Evolutionary conservation across 2,888 invertebrate genomes (phyloP), one percentile per base, ranked within the genome.

Genomic region (Ophion costatus): DNA sequence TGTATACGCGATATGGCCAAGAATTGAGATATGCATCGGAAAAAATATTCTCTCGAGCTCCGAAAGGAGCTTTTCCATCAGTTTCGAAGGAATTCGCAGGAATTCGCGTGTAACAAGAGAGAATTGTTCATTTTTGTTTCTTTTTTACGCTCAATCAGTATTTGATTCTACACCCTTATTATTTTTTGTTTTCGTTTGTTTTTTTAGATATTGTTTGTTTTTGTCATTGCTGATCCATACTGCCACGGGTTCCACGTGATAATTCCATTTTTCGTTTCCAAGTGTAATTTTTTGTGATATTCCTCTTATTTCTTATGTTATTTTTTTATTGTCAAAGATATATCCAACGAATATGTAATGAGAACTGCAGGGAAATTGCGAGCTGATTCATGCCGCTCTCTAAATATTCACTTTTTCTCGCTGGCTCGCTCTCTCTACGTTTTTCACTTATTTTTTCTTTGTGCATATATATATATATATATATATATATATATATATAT

Each of bases 21-120:
- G 29, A 42, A 57, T 79, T 24, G 70, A 85, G 84, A 85, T 85
- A 85, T 80, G 84, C 80, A 82, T 82, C 51, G 73, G 67, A 79
- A 80, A 73, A 77, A 66, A 73, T 42, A 61, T 59, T 67, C 71
- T 73, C 79, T 56, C 59, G 33, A 51, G n/a, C 7, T 76, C 38
- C 17, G 69, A 57, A 45, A 63, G 10, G 33, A 69, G 57, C 42
- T 33, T 38, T 59, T 66, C 29, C 11, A 42, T 80, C 5, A 42
- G 29, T 67, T 66, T 45, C 66, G 20, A n/a, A 29, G 59, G 59
- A 71, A 74, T 70, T 71, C 66, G 20, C 24, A 29, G 59, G 59
- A 71, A 74, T 70, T 71, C 45, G 29, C 70, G 75, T 64, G 14
- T 51, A 66, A 14, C 45, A 42, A 71, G 67, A 77, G 51, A 84